A percentile compares a stretch with the other conserved stretches of the same genome.
Evolutionary conservation across 2,888 invertebrate species (phyloP).

Genomic region (Acronicta psi): DNA sequence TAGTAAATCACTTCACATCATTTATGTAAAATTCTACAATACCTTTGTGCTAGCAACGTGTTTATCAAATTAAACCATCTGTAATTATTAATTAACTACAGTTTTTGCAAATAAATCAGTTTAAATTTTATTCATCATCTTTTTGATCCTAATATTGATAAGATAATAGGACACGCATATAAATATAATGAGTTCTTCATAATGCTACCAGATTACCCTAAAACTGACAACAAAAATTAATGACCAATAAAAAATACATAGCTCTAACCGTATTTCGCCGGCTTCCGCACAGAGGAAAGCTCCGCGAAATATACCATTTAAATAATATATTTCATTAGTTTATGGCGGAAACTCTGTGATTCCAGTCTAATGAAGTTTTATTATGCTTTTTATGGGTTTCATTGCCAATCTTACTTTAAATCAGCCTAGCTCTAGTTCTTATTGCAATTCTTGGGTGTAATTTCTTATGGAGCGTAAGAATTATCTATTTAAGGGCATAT

Average conservation of each 20-base stretch:
- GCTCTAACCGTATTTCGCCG: conserved; percentile 4
- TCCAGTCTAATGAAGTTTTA: conserved; percentile 32
- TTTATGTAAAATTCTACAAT: too few relatives aligned
- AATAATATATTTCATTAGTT: conserved; percentile 21
- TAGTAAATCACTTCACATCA: too few relatives aligned
- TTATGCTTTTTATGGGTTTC: conserved; percentile 34
- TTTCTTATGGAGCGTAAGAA: conserved; percentile 11
- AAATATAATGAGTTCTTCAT: neutral
- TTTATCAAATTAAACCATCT: too few relatives aligned
- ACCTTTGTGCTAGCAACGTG: too few relatives aligned
- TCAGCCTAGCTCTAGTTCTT: neutral
- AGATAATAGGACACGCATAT: too few relatives aligned
- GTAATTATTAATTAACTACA: too few relatives aligned
- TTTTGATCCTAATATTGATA: too few relatives aligned
- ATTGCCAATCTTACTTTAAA: conserved; percentile 17
- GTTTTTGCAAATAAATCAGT: too few relatives aligned
- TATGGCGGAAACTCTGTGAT: conserved; percentile 40
- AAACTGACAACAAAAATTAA: conserved; percentile 9
- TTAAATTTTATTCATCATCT: too few relatives aligned
- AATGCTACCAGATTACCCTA: neutral
- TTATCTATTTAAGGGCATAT: neutral
- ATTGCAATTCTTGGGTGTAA: conserved; percentile 20
- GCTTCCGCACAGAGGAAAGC: neutral
- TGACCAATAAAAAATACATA: conserved; percentile 23
- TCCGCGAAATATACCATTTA: conserved; percentile 19